Evolutionary conservation across 64 coral and sea anemone species (phyloP), one percentile per base, ranked within the genome.

Genomic region (Stichodactyla helianthus): DNA sequence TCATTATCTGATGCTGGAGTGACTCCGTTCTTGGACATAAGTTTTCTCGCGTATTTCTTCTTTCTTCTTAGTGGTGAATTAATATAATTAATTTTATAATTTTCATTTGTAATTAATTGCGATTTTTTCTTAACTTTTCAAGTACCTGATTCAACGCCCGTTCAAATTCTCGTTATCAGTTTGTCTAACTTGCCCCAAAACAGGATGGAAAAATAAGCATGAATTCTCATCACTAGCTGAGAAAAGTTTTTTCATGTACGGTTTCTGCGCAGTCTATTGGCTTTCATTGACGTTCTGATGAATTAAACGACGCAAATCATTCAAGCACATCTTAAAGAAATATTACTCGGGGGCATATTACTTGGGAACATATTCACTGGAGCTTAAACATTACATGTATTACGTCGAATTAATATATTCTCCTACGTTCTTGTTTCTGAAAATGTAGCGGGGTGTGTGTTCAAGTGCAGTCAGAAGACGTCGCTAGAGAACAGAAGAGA

Each of bases 371-470:
- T 26, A 74, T 1, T 26, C 68, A 74, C 26, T 31, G 25, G 68
- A 7, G 68, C 68, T 74, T 74, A 23, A 27, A 74, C 0, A 28
- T 12, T 13, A 10, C 31, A 74, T 27, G 3, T 74, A 26, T 31
- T 74, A 27, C 22, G 25, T 31, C 25, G 26, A 74, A 74, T 74
- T 74, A 25, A 74, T 74, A 74, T 74, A 74, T 74, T 74, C 22
- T 4, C 12, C 12, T 28, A 11, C 68, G 25, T 74, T 74, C 25
- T 74, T 74, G 55, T 58, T 74, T 74, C 68, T 74, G 22, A 74
- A 74, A 74, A 74, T 74, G 25, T 74, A 74, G 68, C 25, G 68
- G 35, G 78, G n/a, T n/a, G n/a, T 81, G 50, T 81, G 51, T 19
- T 51, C 35, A 51, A 81, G 51, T 6, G 16, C 1, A 81, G 13